phyloP scores from a whole-genome alignment of 2,888 invertebrate species.

The Creontiades dilutus region DNA sequence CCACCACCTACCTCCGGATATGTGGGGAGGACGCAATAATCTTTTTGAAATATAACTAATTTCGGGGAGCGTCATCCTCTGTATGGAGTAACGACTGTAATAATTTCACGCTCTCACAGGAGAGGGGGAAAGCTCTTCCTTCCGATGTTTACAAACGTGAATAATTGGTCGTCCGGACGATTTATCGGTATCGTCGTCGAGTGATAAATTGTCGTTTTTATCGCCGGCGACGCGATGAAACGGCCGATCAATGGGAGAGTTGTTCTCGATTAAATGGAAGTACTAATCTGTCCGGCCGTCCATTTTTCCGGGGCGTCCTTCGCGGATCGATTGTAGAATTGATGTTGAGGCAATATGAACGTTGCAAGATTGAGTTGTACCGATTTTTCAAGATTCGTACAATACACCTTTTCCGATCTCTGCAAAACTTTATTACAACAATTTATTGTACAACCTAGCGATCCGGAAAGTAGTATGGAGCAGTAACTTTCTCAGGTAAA shows the following conservation, averaged over 20 bases:
- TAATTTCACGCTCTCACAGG: constrained; percentile 26
- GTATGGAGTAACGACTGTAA: constrained; percentile 33
- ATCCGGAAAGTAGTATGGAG: no score
- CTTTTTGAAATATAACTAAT: constrained; percentile 61
- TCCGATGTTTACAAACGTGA: constrained; percentile 21
- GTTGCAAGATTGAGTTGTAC: no score
- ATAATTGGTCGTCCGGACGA: constrained; percentile 5
- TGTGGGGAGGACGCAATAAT: background rate
- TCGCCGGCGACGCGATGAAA: constrained; percentile 2
- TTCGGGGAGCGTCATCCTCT: background rate
- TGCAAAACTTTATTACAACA: no score
- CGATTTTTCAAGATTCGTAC: no score
- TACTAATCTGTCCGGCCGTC: background rate
- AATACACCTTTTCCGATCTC: no score
- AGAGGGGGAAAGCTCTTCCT: background rate
- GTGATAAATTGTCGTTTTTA: constrained; percentile 18
- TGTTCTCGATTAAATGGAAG: constrained; percentile 5
- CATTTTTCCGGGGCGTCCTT: background rate
- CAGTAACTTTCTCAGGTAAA: no score
- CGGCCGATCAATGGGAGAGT: background rate
- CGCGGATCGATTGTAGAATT: no score
- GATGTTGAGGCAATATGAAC: no score
- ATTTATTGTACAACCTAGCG: no score
- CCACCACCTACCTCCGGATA: background rate
- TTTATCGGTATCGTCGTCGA: background rate